Percentiles rank a stretch among this genome's conserved stretches.
phyloP scores from a whole-genome alignment of 1,140 invertebrate genomes.

The Papilio dardanus region DNA sequence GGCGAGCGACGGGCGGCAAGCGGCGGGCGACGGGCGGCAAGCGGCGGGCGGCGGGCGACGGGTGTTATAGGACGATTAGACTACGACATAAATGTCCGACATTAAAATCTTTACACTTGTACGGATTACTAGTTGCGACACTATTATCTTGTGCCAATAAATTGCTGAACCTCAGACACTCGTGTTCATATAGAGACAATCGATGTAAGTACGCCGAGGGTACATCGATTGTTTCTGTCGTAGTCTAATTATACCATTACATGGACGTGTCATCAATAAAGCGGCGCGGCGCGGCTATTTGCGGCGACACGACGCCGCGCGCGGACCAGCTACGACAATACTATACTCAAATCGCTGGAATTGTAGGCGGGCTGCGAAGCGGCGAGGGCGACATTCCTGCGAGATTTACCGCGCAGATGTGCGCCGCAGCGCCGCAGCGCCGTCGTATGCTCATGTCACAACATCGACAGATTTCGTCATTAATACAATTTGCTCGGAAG shows the following conservation, averaged over 20 bases:
- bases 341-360: neutral
- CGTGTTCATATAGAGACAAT: too few relatives aligned
- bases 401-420: neutral
- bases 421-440: slow-evolving; percentile 25
- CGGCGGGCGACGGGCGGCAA: neutral
- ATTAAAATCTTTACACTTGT: too few relatives aligned
- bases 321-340: neutral
- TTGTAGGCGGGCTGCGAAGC: neutral
- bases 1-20: neutral
- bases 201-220: too few relatives aligned
- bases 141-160: too few relatives aligned
- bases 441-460: neutral
- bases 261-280: slow-evolving; percentile 25
- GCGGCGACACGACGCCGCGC: neutral
- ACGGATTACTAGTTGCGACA: too few relatives aligned
- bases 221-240: too few relatives aligned
- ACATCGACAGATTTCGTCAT: neutral
- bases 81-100: too few relatives aligned
- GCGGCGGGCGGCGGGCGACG: neutral
- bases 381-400: neutral
- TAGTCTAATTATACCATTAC: too few relatives aligned
- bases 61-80: too few relatives aligned
- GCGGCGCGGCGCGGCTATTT: slow-evolving; percentile 6
- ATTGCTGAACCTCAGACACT: too few relatives aligned
- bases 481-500: neutral